Base-by-base conservation (phyloP, 2,113 vertebrate genomes). In the Pelusios castaneus region DNA sequence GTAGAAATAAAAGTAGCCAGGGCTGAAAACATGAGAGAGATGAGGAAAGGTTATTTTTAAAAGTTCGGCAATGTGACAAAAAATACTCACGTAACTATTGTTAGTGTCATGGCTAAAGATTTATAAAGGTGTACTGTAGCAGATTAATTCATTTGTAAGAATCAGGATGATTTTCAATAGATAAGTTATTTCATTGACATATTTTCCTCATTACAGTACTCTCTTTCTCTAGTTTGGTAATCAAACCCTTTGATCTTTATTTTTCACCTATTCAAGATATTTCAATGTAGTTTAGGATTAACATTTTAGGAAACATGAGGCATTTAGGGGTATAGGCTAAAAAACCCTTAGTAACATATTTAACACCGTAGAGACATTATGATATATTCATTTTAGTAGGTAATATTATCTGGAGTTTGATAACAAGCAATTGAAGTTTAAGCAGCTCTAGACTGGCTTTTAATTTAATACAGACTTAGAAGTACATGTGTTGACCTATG, bases 401-500 rank as follows among this genome's bases (percentile, higher is more conserved):
- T 95, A 97, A 91, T 78, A 82, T 47, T 93, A 78, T 60, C 55
- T 83, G 78, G 51, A 87, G 21, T 54, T 85, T 90, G 80, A 8
- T 55, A 92, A 24, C 3, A 3, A 92, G 56, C 63, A 45, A 85
- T 88, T 91, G 82, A 63, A 91, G 55, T 79, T 21, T 56, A 81
- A 88, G 87, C 80, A 91, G 88, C 94, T 87, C 85, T 91, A 73
- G 55, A 82, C 79, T 84, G 58, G 58, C 82, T 96, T 96, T 97
- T 98, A 97, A 97, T 98, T 97, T 95, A 96, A 97, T 97, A 77
- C 97, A 98, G 97, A 93, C 91, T 89, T 90, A 82, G 90, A 91
- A 97, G 82, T 38, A 89, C 92, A 96, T 31, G 5, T 96, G 92
- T 94, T 98, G 98, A 98, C 97, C 97, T 97, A 78, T 93, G 91